Conservation (phyloP, 2,888 invertebrate genomes). For the Polydrusus pterygomalis region DNA sequence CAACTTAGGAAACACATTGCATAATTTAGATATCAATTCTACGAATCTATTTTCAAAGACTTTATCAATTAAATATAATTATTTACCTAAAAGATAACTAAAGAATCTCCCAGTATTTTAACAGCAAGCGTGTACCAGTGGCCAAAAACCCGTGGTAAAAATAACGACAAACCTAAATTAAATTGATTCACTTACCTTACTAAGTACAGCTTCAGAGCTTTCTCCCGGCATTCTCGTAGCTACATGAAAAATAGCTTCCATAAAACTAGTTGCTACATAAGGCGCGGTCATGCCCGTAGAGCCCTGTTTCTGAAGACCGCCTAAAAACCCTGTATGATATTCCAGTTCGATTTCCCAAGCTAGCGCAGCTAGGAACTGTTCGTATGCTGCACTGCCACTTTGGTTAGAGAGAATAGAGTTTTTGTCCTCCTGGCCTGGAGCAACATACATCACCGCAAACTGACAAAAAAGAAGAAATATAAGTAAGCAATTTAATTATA, state of each 20-base stretch:
- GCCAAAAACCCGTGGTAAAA: no score
- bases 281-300: slow-evolving; percentile 95
- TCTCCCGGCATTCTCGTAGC: slow-evolving; percentile 97
- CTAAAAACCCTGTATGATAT: slow-evolving; percentile 95
- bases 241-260: slow-evolving; percentile 97
- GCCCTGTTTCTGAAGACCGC: slow-evolving; percentile 93
- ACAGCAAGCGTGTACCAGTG: not conserved
- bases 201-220: slow-evolving; percentile 88
- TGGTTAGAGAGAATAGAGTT: slow-evolving; percentile 94
- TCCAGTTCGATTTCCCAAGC: slow-evolving; percentile 93
- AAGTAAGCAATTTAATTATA: not conserved
- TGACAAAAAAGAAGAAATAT: slow-evolving; percentile 44
- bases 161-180: not conserved
- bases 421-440: slow-evolving; percentile 97
- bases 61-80: no score
- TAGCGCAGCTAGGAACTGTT: slow-evolving; percentile 82
- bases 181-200: slow-evolving; percentile 78
- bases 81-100: no score
- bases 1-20: no score
- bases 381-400: slow-evolving; percentile 94
- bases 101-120: no score
- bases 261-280: slow-evolving; percentile 94
- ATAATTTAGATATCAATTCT: no score
- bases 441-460: slow-evolving; percentile 98
- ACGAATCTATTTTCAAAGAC: no score